phyloP scores from a whole-genome alignment of 1,140 invertebrate genomes.

The Caerostris darwini region DNA sequence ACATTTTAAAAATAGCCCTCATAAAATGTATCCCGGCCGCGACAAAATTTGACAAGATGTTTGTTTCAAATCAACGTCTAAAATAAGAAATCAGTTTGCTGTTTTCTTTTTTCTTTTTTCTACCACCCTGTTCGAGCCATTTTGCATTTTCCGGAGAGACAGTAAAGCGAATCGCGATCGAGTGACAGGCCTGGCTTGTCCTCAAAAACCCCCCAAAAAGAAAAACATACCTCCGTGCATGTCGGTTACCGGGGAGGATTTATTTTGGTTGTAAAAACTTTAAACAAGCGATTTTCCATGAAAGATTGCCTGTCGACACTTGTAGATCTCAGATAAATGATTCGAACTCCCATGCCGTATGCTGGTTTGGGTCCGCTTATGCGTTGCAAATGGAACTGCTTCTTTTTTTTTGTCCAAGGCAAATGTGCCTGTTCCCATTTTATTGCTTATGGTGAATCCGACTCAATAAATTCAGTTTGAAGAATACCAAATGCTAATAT shows the following conservation, averaged over 20 bases:
- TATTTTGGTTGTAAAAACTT: slow-evolving; percentile 27
- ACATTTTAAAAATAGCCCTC: background rate
- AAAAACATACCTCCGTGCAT: background rate
- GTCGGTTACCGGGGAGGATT: background rate
- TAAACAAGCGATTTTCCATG: slow-evolving; percentile 25
- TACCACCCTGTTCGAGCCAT: background rate
- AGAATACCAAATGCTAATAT: no score
- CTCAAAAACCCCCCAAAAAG: background rate
- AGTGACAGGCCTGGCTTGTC: slow-evolving; percentile 20
- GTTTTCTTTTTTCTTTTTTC: background rate
- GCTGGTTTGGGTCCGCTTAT: no score
- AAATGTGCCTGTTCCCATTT: no score
- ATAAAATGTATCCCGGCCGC: slow-evolving; percentile 15
- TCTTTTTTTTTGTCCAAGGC: no score
- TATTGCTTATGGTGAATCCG: no score
- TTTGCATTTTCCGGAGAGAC: background rate
- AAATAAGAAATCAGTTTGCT: slow-evolving; percentile 20
- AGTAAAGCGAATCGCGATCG: background rate
- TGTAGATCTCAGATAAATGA: background rate
- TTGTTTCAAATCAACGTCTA: slow-evolving; percentile 26
- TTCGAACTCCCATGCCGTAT: background rate
- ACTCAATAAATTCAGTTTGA: no score
- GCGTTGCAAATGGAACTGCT: background rate
- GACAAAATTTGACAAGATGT: slow-evolving; percentile 34
- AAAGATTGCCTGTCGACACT: background rate